These are phyloP conservation scores for Zapus hudsonius DNA, from an alignment of 2,113 vertebrate genomes.

Conservation along the genomic window DNA sequence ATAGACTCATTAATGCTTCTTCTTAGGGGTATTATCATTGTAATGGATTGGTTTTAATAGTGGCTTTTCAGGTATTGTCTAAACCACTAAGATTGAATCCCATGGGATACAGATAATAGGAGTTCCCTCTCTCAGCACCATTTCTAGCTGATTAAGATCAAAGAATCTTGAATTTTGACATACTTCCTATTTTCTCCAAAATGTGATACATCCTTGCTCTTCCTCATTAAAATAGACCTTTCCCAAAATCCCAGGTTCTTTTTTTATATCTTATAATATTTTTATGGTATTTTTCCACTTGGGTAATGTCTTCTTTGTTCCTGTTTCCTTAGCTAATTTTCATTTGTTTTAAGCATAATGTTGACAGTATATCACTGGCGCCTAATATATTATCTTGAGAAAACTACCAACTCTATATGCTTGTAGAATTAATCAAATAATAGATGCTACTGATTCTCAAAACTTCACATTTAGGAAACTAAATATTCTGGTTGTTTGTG, in stretches of 20 bases:
- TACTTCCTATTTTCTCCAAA: background rate
- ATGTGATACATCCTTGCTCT: background rate
- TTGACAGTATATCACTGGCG: background rate
- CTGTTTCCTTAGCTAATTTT: background rate
- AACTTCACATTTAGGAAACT: background rate
- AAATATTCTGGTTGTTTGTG: background rate
- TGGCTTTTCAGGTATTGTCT: background rate
- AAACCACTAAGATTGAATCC: background rate
- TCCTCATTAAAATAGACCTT: background rate
- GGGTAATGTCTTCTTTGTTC: background rate
- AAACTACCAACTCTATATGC: background rate
- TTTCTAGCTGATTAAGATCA: background rate
- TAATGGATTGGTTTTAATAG: background rate
- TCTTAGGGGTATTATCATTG: background rate
- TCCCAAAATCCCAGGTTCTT: background rate
- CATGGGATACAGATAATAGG: background rate
- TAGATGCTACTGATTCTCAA: background rate
- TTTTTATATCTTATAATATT: background rate
- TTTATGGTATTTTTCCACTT: background rate
- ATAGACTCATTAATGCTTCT: background rate
- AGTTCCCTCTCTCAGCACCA: background rate
- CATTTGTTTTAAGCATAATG: background rate
- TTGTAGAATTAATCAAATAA: background rate
- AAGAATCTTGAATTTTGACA: background rate
- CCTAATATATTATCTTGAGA: background rate